These are phyloP conservation scores for Cotesia vestalis DNA, from an alignment of 1,140 invertebrate species.

Conservation along the genomic window DNA sequence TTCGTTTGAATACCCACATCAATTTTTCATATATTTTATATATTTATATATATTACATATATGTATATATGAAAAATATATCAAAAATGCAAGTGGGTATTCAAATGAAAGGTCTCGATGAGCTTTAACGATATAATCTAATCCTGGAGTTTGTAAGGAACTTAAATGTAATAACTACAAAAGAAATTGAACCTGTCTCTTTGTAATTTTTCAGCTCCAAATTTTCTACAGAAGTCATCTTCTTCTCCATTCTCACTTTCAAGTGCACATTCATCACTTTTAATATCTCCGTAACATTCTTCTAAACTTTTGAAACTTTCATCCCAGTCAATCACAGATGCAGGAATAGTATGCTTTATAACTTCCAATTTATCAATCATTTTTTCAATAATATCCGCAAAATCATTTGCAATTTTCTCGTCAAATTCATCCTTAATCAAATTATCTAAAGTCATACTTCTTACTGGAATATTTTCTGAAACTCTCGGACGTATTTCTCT, in stretches of 20 bases:
- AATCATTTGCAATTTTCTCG: conserved; percentile 39
- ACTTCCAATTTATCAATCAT: conserved; percentile 42
- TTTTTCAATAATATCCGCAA: conserved; percentile 42
- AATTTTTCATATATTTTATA: no score
- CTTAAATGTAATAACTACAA: not conserved
- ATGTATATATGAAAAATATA: no score
- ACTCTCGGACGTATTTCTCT: not conserved
- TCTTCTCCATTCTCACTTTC: conserved; percentile 41
- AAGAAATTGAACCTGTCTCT: conserved; percentile 46
- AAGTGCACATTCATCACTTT: conserved; percentile 39
- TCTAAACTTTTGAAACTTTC: conserved; percentile 43
- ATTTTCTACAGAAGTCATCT: conserved; percentile 35
- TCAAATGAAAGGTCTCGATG: no score
- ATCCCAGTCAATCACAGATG: conserved; percentile 42
- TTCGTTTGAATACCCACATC: no score
- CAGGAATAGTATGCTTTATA: conserved; percentile 43
- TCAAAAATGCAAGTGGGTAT: no score
- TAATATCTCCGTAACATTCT: conserved; percentile 37
- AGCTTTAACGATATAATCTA: no score
- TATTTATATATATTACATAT: no score
- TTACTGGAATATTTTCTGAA: conserved; percentile 45
- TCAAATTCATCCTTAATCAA: conserved; percentile 30
- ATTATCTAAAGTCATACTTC: conserved; percentile 39
- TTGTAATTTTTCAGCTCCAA: conserved; percentile 47
- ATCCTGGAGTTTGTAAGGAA: no score